These are phyloP conservation scores for Pseudochaenichthys georgianus DNA, from an alignment of 2,797 vertebrate species.

Conservation along the genomic window DNA sequence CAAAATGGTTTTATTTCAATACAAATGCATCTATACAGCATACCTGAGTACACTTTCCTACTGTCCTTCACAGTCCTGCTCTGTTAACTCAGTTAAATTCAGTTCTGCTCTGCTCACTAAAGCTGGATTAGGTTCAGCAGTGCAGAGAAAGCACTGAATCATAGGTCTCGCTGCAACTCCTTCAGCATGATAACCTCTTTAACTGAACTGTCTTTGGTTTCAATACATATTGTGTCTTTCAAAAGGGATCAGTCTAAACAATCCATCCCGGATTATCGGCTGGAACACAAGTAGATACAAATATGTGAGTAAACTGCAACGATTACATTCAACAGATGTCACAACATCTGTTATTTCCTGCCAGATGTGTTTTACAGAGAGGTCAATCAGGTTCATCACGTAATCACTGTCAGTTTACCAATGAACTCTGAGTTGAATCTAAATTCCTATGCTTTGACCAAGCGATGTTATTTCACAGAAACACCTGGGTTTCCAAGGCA, in stretches of 20 bases:
- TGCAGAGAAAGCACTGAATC: conserved; percentile 30
- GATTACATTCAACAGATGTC: background rate
- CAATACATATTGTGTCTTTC: conserved; percentile 4
- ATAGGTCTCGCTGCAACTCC: conserved; percentile 30
- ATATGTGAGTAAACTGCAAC: background rate
- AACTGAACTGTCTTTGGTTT: conserved; percentile 6
- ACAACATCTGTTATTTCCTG: conserved; percentile 3
- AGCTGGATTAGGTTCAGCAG: conserved; percentile 51
- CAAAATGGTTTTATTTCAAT: background rate
- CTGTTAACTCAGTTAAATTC: conserved; percentile 45
- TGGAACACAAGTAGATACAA: background rate
- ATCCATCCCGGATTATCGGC: background rate
- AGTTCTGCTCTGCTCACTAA: conserved; percentile 41
- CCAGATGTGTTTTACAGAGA: conserved; percentile 9
- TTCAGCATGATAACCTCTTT: conserved; percentile 14
- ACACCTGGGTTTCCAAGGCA: conserved; percentile 57
- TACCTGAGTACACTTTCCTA: conserved; percentile 30
- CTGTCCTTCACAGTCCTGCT: conserved; percentile 38
- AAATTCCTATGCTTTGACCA: conserved; percentile 29
- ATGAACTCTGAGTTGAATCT: conserved; percentile 13
- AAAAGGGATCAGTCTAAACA: background rate
- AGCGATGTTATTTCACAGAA: conserved; percentile 40
- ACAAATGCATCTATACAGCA: conserved; percentile 10
- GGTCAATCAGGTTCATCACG: conserved; percentile 17
- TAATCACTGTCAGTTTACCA: conserved; percentile 2